Conservation (phyloP, 2,888 invertebrate species). For the Sinohyriopsis cumingii region DNA sequence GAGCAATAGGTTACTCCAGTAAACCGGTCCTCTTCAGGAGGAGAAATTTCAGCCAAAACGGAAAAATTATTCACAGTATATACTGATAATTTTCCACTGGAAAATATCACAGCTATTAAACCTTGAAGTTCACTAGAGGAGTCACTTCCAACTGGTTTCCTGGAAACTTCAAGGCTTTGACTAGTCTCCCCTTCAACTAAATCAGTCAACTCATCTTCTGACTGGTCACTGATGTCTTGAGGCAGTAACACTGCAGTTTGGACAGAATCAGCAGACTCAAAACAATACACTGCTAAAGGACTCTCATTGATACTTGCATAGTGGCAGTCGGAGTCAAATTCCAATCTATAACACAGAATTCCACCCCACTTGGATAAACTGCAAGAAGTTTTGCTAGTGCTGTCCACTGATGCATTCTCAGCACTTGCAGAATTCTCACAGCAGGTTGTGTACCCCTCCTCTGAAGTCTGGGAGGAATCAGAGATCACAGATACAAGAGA, state of each 20-base stretch:
- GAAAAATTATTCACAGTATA: conserved; percentile 82
- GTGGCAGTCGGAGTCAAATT: conserved; percentile 74
- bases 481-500: conserved; percentile 23
- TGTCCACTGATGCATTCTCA: conserved; percentile 17
- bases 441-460: neutral
- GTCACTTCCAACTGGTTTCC: conserved; percentile 3
- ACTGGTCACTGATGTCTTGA: conserved; percentile 51
- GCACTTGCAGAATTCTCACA: conserved; percentile 17
- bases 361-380: conserved; percentile 50
- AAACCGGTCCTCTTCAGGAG: conserved; percentile 74
- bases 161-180: neutral
- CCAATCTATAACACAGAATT: conserved; percentile 77
- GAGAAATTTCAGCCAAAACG: conserved; percentile 78
- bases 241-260: conserved; percentile 59
- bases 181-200: no score
- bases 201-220: conserved; percentile 53
- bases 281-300: conserved; percentile 74
- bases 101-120: conserved; percentile 82
- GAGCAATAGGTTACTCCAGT: conserved; percentile 89
- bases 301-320: conserved; percentile 75
- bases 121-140: conserved; percentile 27
- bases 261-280: conserved; percentile 47
- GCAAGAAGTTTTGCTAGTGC: conserved; percentile 21
- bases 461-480: conserved; percentile 7
- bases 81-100: conserved; percentile 83